Evolutionary conservation across 37 sponge, comb jelly and placozoan species (phyloP).

Genomic region (Spongilla lacustris): DNA sequence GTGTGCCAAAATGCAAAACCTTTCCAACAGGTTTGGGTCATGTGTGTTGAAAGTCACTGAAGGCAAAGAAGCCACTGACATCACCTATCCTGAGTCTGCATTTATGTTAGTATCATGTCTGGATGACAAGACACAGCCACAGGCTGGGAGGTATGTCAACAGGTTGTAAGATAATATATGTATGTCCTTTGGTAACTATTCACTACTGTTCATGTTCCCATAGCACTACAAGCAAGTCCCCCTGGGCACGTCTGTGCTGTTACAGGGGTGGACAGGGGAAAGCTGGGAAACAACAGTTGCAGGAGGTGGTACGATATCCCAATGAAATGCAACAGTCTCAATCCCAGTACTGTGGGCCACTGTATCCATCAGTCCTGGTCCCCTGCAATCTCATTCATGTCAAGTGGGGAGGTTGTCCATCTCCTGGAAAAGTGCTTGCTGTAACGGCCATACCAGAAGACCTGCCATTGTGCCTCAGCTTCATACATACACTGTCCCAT

Average conservation of each 20-base stretch:
- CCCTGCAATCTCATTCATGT: constrained; percentile 82
- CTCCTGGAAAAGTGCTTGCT: constrained; percentile 38
- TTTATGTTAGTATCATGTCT: constrained; percentile 61
- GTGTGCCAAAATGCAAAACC: constrained; percentile 12
- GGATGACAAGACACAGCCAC: constrained; percentile 21
- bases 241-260: constrained; percentile 72
- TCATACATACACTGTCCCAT: constrained; percentile 38
- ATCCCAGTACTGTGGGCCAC: constrained; percentile 68
- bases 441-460: constrained; percentile 67
- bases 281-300: constrained; percentile 75
- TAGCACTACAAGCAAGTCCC: constrained; percentile 63
- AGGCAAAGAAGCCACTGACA: constrained; percentile 48
- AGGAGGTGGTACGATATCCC: constrained; percentile 93
- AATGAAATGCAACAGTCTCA: constrained; percentile 55
- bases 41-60: constrained; percentile 48
- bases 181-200: neutral
- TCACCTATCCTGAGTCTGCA: constrained; percentile 57
- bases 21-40: constrained; percentile 37
- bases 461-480: constrained; percentile 78
- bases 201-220: neutral
- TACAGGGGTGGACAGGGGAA: constrained; percentile 77
- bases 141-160: constrained; percentile 28
- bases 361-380: constrained; percentile 77
- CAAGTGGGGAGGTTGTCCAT: constrained; percentile 55
- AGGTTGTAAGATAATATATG: no score